A percentile compares a stretch with the other conserved stretches of the same genome.
These are phyloP conservation scores for Monopis laevigella DNA, from an alignment of 2,888 invertebrate genomes.

Conservation along the genomic window DNA sequence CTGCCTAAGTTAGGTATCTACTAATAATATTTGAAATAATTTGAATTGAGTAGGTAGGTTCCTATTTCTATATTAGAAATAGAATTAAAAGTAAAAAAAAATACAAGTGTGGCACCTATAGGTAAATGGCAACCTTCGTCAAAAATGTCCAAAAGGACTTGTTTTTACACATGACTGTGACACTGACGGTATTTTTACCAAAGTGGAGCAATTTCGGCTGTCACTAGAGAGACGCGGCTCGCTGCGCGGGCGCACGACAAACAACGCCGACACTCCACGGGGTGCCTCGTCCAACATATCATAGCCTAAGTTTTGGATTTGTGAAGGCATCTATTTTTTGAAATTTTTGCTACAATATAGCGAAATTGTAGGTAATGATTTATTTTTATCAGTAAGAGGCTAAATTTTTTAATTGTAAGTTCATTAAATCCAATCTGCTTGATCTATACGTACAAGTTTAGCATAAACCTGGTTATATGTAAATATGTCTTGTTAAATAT, in stretches of 20 bases:
- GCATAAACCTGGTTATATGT: too few species aligned
- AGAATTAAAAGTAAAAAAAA: too few species aligned
- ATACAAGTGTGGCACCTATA: too few species aligned
- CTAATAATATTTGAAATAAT: too few species aligned
- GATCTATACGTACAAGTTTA: too few species aligned
- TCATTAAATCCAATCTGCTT: too few species aligned
- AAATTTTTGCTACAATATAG: not conserved
- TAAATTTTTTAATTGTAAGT: too few species aligned
- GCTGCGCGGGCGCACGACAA: constrained; percentile 17
- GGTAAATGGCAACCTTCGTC: constrained; percentile 2
- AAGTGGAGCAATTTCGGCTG: constrained; percentile 58
- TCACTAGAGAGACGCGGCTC: constrained; percentile 40
- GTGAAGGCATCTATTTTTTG: not conserved
- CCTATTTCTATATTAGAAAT: too few species aligned
- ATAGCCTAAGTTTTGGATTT: not conserved
- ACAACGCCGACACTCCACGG: constrained; percentile 43
- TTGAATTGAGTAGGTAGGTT: too few species aligned
- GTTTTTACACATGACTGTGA: constrained; percentile 58
- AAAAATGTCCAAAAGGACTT: constrained; percentile 29
- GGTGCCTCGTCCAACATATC: constrained; percentile 30
- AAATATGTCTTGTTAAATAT: too few species aligned
- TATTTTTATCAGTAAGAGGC: too few species aligned
- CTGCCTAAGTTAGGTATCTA: too few species aligned
- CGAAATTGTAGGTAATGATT: not conserved
- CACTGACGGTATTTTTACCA: constrained; percentile 40